Base-by-base conservation (phyloP, 2,888 invertebrate genomes). In the Caenorhabditis parvicauda region DNA sequence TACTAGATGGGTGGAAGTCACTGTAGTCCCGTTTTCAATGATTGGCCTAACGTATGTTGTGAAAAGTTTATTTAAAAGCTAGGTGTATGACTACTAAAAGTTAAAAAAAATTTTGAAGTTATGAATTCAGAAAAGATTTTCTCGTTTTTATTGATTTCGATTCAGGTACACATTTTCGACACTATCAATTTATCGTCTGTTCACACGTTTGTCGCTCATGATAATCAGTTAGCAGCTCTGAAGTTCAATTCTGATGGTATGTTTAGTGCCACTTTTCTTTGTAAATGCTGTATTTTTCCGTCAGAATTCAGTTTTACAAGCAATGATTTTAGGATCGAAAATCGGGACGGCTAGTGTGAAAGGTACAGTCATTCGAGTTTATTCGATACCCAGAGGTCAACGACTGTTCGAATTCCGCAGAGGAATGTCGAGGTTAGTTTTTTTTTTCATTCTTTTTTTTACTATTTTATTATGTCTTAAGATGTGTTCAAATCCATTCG, bases 181-280 rank as follows among this genome's bases (percentile, higher is more conserved):
- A 90, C 91, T 56, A 87, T 89, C 77, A 90, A 91, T 84, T 85
- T 93, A 88, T 90, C 92, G 86, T 92, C 95, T 49, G 92, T 93
- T 84, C 91, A 90, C 75, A 93, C 92, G 88, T 91, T 98, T 81
- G 89, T 90, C 71, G 98, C 98, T 60, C 96, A 98, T 84, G 94
- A 95, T 83, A 90, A 90, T 77, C 91, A 93, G 51, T 85, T 98
- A 82, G 96, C 94, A 66, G 94, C 95, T 62, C 86, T 96, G 78
- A 89, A 91, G 65, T 98, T 96, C 85, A 92, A 90, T 82, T 87
- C 89, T 68, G 88, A 88, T 27, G 71, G 94, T 48, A 83, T 82
- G 4, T 84, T 82, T n/a, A n/a, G n/a, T n/a, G n/a, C n/a, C n/a
- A n/a, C n/a, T n/a, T n/a, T n/a, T n/a, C n/a, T n/a, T n/a, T n/a